phyloP scores from a whole-genome alignment of 2,888 invertebrate species.

The Philopedon plagiatum region DNA sequence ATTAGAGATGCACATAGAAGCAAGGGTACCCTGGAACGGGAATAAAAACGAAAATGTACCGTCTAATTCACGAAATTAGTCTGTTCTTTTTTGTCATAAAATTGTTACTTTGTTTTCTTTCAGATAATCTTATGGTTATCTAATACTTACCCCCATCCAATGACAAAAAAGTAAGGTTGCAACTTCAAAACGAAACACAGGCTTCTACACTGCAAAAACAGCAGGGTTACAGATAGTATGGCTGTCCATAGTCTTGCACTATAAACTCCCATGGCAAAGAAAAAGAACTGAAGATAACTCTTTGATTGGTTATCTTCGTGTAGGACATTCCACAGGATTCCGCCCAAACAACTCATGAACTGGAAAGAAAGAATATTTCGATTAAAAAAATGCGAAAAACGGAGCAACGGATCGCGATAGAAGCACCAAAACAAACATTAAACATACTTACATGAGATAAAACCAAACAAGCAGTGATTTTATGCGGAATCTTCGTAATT shows the following conservation, averaged over 20 bases:
- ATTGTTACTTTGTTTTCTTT: not conserved
- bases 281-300: slow-evolving; percentile 81
- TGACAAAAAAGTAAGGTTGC: slow-evolving; percentile 77
- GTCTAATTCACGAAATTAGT: too few species aligned
- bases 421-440: too few species aligned
- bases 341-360: slow-evolving; percentile 80
- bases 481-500: slow-evolving; percentile 85
- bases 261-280: slow-evolving; percentile 84
- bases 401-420: too few species aligned
- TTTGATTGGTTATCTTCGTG: slow-evolving; percentile 73
- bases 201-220: slow-evolving; percentile 87
- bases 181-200: slow-evolving; percentile 85
- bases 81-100: too few species aligned
- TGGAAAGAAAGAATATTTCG: slow-evolving; percentile 61
- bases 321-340: slow-evolving; percentile 80
- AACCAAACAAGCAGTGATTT: slow-evolving; percentile 83
- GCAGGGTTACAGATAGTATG: slow-evolving; percentile 83
- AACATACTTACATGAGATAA: slow-evolving; percentile 81
- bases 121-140: not conserved
- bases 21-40: slow-evolving; percentile 74
- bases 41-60: too few species aligned
- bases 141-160: slow-evolving; percentile 73
- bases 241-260: slow-evolving; percentile 90
- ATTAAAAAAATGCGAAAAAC: too few species aligned
- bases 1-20: slow-evolving; percentile 78